Conservation (phyloP, 2,888 invertebrate species). For the Cremastinae sp. region DNA sequence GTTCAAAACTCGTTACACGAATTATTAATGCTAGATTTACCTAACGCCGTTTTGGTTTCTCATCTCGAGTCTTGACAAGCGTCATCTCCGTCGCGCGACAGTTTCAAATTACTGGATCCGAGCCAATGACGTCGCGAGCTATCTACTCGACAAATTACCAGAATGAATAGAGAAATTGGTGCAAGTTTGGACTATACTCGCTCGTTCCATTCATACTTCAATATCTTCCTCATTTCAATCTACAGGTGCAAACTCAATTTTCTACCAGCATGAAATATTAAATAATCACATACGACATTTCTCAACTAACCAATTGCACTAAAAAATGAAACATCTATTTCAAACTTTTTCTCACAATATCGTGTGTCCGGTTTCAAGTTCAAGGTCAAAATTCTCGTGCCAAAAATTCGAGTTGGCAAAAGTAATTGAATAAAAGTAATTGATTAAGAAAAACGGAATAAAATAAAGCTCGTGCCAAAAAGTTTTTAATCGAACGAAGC, state of each 20-base stretch:
- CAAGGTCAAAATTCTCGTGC: conserved; percentile 39
- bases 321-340: neutral
- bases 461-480: too few relatives aligned
- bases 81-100: conserved; percentile 6
- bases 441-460: too few relatives aligned
- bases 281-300: too few relatives aligned
- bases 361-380: conserved; percentile 64
- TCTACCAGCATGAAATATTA: too few relatives aligned
- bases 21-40: neutral
- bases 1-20: neutral
- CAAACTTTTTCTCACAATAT: conserved; percentile 22
- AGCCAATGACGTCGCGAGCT: conserved; percentile 62
- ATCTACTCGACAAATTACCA: conserved; percentile 55
- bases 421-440: conserved; percentile 37
- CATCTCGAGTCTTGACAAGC: neutral
- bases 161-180: conserved; percentile 25
- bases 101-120: conserved; percentile 44
- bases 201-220: neutral
- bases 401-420: conserved; percentile 36
- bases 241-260: neutral
- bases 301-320: neutral
- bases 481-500: too few relatives aligned
- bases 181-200: neutral
- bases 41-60: neutral
- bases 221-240: conserved; percentile 13